Evolutionary conservation across 2,888 invertebrate species (phyloP), one percentile per base, ranked within the genome.

Genomic region (Hipparchia sbordonii): DNA sequence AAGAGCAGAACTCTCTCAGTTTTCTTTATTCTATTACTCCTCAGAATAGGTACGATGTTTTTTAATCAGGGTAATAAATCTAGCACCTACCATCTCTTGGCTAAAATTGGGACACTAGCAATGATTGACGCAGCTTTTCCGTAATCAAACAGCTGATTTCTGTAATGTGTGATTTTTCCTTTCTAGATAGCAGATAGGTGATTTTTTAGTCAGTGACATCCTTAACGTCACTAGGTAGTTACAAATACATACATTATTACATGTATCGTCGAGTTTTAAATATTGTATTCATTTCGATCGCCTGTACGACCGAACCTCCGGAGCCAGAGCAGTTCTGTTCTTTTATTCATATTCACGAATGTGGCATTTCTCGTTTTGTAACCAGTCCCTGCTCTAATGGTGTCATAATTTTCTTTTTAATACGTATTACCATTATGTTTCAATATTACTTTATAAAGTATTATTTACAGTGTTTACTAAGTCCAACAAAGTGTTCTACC

Each of bases 361-460:
- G 89, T 88, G 87, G 88, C 87, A 83, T 84, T 88, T 89, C 91
- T 88, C 80, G 91, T 91, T 91, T 89, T 85, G 87, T 86, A 79
- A 86, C 81, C 77, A 81, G 78, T 79, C 77, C 82, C 78, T 83
- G 83, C 70, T 70, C 72, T 84, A 87, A 87, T 84, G 85, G 85
- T 88, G 87, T 84, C 87, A 87, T 84, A 87, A 78, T 86, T 84
- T 84, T 83, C 80, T 86, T 86, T 82, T 85, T 85, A 72, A 75
- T 74, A 23, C 23, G 1, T 23, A 69, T 75, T 68, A 52, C n/a
- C 51, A 61, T 71, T 65, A 67, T 52, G 13, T 33, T 57, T 45
- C 6, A 2, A 45, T 72, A 23, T 69, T 52, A 39, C 45, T 56
- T 13, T 39, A 12, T 12, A 33, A n/a, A 13, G 13, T 9, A 45